phyloP scores from a whole-genome alignment of 2,797 vertebrate species.

The Darevskia mixta region DNA sequence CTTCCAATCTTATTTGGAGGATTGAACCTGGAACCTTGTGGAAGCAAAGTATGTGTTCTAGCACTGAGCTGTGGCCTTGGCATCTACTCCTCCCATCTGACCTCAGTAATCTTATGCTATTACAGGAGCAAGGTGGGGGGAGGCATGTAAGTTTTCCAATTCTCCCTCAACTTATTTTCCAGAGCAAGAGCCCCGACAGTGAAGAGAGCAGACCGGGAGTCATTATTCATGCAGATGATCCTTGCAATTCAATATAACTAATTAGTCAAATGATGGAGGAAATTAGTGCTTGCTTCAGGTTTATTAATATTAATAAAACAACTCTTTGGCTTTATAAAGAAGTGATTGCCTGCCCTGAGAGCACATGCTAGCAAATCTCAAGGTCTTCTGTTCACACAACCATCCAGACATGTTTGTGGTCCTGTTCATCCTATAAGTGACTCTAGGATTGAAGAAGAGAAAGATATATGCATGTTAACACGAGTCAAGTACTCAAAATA shows the following conservation, averaged over 20 bases:
- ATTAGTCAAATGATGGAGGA: slow-evolving; percentile 83
- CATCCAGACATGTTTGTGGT: background rate
- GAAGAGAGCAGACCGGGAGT: slow-evolving; percentile 64
- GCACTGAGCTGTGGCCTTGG: too few species aligned
- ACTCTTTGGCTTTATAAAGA: slow-evolving; percentile 68
- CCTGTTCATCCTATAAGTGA: background rate
- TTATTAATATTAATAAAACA: slow-evolving; percentile 86
- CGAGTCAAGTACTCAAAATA: slow-evolving; percentile 22
- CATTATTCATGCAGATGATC: slow-evolving; percentile 83
- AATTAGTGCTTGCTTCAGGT: slow-evolving; percentile 81
- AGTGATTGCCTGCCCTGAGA: slow-evolving; percentile 61
- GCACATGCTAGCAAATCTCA: slow-evolving; percentile 9
- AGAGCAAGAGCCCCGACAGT: slow-evolving; percentile 47
- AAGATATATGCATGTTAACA: background rate
- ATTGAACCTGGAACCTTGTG: too few species aligned
- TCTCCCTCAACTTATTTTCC: slow-evolving; percentile 33
- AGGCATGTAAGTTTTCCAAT: background rate
- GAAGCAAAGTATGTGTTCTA: too few species aligned
- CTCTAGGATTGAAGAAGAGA: background rate
- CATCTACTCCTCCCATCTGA: background rate
- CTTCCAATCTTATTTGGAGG: too few species aligned
- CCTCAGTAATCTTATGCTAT: background rate
- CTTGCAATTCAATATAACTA: slow-evolving; percentile 81
- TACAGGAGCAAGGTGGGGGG: background rate
- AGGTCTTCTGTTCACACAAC: slow-evolving; percentile 9